Evolutionary conservation across 2,113 vertebrate species (phyloP), one percentile per base, ranked within the genome.

Genomic region (Macquaria australasica): DNA sequence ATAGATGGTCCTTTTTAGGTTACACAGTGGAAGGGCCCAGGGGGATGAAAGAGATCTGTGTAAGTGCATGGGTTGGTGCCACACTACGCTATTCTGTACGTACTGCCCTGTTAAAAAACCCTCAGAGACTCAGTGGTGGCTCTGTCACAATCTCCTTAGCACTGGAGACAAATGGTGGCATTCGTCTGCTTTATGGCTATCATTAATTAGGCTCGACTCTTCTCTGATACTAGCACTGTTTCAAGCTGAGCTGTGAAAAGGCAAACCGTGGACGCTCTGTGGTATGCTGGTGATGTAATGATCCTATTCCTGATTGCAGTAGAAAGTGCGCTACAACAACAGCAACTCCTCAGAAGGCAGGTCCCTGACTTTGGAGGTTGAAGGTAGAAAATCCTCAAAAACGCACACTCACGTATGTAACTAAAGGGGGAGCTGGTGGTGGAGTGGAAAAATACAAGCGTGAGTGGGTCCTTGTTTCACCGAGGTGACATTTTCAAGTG

Each of bases 401-500:
- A 71, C 51, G 50, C 59, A 51, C 72, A 51, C 69, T 58, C 20
- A 16, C 21, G 66, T 89, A 68, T 48, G 74, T 79, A 41, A 73
- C 60, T 86, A 51, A 85, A 82, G 51, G 31, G 6, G 20, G 34
- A 72, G 72, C 77, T 80, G 72, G 64, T 60, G 70, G 51, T 58
- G 59, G 85, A 89, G 85, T 78, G 90, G 71, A 88, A 89, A 91
- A 92, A 89, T 75, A 84, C 79, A 90, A 71, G 66, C 9, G 43
- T 60, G 90, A 90, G 85, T 85, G 82, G 91, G 86, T 77, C 83
- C 91, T 94, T 92, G 93, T 93, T 95, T 93, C 91, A 84, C 68
- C 3, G 2, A 51, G 79, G 62, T 93, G 92, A 93, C 91, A 93
- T 95, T 95, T 93, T 92, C 66, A 92, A 92, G 88, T 92, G 93